phyloP scores from a whole-genome alignment of 2,888 invertebrate species.

The Diadegma fenestrale region DNA sequence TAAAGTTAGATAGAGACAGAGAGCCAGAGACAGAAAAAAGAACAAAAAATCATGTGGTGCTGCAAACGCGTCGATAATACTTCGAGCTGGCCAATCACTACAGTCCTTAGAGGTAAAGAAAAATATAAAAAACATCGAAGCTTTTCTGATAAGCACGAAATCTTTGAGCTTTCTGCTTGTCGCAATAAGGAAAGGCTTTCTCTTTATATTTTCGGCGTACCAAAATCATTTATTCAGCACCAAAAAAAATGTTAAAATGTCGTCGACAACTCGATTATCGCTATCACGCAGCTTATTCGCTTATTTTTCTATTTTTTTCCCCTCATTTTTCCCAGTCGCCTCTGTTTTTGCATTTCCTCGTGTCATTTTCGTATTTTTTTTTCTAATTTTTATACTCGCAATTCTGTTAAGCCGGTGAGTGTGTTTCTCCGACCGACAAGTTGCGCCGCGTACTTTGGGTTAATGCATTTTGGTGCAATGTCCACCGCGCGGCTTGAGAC shows the following conservation, averaged over 20 bases:
- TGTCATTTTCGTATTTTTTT: background rate
- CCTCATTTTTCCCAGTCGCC: background rate
- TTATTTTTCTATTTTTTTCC: background rate
- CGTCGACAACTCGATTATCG: background rate
- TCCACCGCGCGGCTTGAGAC: slow-evolving; percentile 4
- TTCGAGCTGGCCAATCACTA: slow-evolving; percentile 80
- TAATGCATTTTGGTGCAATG: background rate
- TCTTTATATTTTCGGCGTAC: slow-evolving; percentile 29
- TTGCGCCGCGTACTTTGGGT: background rate
- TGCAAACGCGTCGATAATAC: slow-evolving; percentile 77
- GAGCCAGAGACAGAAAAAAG: background rate
- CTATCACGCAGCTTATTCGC: slow-evolving; percentile 16
- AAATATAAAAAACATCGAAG: slow-evolving; percentile 20
- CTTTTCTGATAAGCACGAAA: slow-evolving; percentile 36
- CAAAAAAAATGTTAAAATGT: slow-evolving; percentile 2
- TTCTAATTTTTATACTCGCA: background rate
- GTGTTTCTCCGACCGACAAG: background rate
- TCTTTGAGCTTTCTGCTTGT: slow-evolving; percentile 46
- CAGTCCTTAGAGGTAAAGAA: slow-evolving; percentile 77
- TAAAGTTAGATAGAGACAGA: background rate
- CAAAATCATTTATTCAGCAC: slow-evolving; percentile 31
- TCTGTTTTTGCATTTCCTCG: background rate
- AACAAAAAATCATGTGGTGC: slow-evolving; percentile 76
- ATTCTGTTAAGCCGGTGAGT: background rate
- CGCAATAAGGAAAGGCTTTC: background rate